Conservation (phyloP, 2,113 vertebrate genomes). For the Salvelinus sp. region DNA sequence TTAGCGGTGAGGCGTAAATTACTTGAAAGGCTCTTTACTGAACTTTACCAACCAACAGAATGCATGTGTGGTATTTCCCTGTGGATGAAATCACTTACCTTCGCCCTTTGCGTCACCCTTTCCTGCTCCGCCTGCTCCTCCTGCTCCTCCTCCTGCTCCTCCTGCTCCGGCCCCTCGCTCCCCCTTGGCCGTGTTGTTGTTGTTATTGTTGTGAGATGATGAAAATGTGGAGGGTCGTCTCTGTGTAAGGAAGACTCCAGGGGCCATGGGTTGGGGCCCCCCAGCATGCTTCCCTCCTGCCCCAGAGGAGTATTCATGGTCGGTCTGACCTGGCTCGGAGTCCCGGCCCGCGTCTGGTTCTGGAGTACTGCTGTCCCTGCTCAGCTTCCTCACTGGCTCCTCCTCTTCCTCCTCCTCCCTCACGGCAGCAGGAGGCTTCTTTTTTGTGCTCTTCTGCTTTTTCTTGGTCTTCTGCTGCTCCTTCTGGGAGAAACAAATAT, state of each 20-base stretch:
- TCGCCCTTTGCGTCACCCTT: too few relatives aligned
- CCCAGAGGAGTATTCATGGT: constrained; percentile 88
- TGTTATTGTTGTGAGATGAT: constrained; percentile 83
- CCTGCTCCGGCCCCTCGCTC: constrained; percentile 59
- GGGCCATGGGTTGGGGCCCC: constrained; percentile 89
- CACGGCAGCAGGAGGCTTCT: constrained; percentile 78
- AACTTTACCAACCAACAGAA: too few relatives aligned
- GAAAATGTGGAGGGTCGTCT: constrained; percentile 85
- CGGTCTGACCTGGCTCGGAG: constrained; percentile 79
- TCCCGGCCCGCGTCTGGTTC: constrained; percentile 85
- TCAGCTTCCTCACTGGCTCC: constrained; percentile 28
- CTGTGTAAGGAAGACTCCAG: constrained; percentile 93
- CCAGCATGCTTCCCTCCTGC: constrained; percentile 76
- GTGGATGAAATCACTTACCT: too few relatives aligned
- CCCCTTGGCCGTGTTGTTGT: constrained; percentile 82
- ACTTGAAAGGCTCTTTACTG: too few relatives aligned
- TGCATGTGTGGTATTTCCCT: too few relatives aligned
- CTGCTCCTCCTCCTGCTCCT: background rate
- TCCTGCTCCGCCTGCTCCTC: too few relatives aligned
- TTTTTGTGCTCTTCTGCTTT: constrained; percentile 91
- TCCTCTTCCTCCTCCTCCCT: constrained; percentile 23
- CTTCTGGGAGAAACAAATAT: constrained; percentile 65
- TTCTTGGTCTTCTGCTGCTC: constrained; percentile 97
- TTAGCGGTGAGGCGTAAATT: too few relatives aligned
- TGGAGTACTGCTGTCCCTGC: constrained; percentile 88